Evolutionary conservation across 2,888 invertebrate genomes (phyloP).

Genomic region (Oasisia sp.): DNA sequence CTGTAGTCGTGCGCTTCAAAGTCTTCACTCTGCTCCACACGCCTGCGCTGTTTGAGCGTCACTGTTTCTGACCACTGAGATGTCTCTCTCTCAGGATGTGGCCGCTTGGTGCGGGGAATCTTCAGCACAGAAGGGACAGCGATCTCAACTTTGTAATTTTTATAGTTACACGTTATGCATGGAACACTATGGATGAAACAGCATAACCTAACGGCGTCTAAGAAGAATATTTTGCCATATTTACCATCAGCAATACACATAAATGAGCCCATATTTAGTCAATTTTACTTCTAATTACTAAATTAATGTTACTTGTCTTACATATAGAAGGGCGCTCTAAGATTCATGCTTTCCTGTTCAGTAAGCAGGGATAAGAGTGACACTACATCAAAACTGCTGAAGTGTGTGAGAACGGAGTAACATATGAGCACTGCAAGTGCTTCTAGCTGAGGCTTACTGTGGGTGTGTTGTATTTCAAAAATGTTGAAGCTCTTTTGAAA

Average conservation of each 20-base stretch:
- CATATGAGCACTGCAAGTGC: too few relatives aligned
- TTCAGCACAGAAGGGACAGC: not conserved
- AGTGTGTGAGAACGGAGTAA: too few relatives aligned
- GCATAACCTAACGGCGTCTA: not conserved
- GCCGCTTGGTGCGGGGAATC: not conserved
- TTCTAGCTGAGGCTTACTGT: too few relatives aligned
- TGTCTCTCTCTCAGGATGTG: not conserved
- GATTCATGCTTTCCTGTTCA: not conserved
- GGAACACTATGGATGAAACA: not conserved
- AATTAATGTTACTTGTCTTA: not conserved
- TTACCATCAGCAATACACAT: not conserved
- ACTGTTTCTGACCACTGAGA: not conserved
- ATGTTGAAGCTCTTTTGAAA: too few relatives aligned
- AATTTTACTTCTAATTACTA: not conserved
- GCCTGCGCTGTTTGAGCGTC: not conserved
- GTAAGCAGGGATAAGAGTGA: too few relatives aligned
- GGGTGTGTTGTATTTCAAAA: too few relatives aligned
- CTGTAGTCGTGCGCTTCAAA: not conserved
- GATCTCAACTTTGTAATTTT: not conserved
- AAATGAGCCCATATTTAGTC: not conserved
- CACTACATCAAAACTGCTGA: too few relatives aligned
- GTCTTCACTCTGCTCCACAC: not conserved
- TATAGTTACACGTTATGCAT: not conserved
- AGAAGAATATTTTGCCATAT: not conserved
- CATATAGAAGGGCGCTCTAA: not conserved